Base-by-base conservation (phyloP, 2,888 invertebrate species). In the Tanypteryx hageni region DNA sequence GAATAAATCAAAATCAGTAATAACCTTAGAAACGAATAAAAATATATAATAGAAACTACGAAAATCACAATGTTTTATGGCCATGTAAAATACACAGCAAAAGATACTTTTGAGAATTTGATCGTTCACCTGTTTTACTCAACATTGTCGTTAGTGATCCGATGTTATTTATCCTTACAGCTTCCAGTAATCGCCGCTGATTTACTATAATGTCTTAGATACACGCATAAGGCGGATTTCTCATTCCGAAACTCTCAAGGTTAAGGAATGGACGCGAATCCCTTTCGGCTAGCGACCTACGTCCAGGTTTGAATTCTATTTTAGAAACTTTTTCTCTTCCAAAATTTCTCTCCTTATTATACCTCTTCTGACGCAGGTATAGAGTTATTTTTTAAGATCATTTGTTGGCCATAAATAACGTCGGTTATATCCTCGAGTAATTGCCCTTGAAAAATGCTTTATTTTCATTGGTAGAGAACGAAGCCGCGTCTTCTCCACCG, bases 291-390 rank as follows among this genome's bases (percentile, higher is more conserved):
- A 86, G 27, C 61, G 83, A 14, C 83, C 83, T 83, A 44, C 18
- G 61, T 61, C 86, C 31, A 31, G 27, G 27, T 86, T 18, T 61
- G 31, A 14, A 61, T 86, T 86, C 86, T 86, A 86, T 86, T 86
- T 86, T 31, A 0, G 86, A 61, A 86, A 16, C 86, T 86, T 86
- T 86, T 58, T 86, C 86, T 59, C 86, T 86, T 86, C 61, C 61
- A 61, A 22, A 58, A 27, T 61, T 27, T 61, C 59, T 61, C 59
- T 18, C 61, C 27, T 64, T 61, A 27, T 68, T 86, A 86, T 31
- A 61, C 18, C 68, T 31, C 59, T 61, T 13, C 16, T 31, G 86
- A 86, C 61, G 59, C 61, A 86, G 86, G 22, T 61, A 61, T 61
- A 16, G 59, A 31, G 61, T 86, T 31, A 86, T 61, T 61, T n/a